Conservation (phyloP, 2,113 vertebrate genomes). For the Pleuronectes platessa region DNA sequence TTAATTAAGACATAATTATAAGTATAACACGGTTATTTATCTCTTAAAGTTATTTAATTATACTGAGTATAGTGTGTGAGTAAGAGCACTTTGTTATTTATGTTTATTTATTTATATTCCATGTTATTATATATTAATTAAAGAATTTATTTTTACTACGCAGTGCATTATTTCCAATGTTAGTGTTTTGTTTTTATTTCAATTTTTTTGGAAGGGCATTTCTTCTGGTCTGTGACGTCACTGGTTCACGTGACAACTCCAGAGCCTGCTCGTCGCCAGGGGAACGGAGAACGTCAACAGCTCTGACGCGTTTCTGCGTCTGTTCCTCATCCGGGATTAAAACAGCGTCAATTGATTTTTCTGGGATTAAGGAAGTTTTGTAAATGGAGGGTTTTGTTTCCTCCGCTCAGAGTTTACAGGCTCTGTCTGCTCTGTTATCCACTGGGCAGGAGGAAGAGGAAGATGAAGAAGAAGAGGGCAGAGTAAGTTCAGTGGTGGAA, state of each 20-base stretch:
- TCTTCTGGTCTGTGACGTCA: conserved; percentile 22
- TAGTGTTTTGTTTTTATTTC: neutral
- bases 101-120: too few species aligned
- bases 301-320: neutral
- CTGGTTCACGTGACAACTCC: conserved; percentile 28
- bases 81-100: too few species aligned
- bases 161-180: too few species aligned
- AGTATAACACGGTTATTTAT: too few species aligned
- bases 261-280: conserved; percentile 35
- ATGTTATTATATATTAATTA: too few species aligned
- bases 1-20: too few species aligned
- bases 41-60: too few species aligned
- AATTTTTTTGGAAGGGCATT: neutral
- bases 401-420: conserved; percentile 76
- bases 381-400: conserved; percentile 74
- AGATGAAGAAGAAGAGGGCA: conserved; percentile 57
- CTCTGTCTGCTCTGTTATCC: conserved; percentile 84
- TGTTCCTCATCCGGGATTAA: too few species aligned
- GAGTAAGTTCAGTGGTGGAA: conserved; percentile 53
- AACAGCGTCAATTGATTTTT: neutral
- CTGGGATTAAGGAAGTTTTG: neutral
- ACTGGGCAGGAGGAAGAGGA: conserved; percentile 72
- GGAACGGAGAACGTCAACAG: conserved; percentile 50
- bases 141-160: too few species aligned
- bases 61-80: too few species aligned